Percentiles rank a stretch among this genome's conserved stretches.
Conservation (phyloP, 2,113 vertebrate species). For the Poecilia latipinna region DNA sequence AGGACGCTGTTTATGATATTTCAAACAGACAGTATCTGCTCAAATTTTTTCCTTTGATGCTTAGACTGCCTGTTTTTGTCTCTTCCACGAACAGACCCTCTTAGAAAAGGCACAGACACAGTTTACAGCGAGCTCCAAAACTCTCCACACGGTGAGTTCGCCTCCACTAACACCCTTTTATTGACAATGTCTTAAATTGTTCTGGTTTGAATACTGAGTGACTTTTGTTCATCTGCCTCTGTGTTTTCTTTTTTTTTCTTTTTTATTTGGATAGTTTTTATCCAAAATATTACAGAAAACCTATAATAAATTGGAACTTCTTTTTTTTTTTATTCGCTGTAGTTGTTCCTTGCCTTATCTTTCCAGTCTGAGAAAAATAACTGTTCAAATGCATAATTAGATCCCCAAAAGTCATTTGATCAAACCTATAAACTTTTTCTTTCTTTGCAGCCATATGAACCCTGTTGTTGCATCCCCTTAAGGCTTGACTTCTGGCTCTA, state of each 20-base stretch:
- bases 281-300: too few species aligned
- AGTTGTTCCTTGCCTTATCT: too few species aligned
- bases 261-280: too few species aligned
- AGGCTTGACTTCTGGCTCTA: neutral
- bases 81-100: conserved; percentile 60
- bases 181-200: neutral
- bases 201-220: too few species aligned
- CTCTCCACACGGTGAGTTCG: conserved; percentile 69
- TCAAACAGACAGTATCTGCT: conserved; percentile 29
- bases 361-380: too few species aligned
- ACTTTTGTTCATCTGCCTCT: neutral
- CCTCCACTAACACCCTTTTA: neutral
- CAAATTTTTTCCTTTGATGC: conserved; percentile 39
- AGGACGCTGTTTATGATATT: conserved; percentile 16
- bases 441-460: too few species aligned
- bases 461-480: neutral
- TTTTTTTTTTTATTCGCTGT: too few species aligned
- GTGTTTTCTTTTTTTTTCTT: neutral
- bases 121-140: conserved; percentile 83
- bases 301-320: too few species aligned
- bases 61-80: conserved; percentile 16
- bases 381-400: too few species aligned
- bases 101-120: conserved; percentile 80
- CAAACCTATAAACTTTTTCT: too few species aligned
- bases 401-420: too few species aligned